phyloP scores from a whole-genome alignment of 2,888 invertebrate species.

The Buathra laborator region DNA sequence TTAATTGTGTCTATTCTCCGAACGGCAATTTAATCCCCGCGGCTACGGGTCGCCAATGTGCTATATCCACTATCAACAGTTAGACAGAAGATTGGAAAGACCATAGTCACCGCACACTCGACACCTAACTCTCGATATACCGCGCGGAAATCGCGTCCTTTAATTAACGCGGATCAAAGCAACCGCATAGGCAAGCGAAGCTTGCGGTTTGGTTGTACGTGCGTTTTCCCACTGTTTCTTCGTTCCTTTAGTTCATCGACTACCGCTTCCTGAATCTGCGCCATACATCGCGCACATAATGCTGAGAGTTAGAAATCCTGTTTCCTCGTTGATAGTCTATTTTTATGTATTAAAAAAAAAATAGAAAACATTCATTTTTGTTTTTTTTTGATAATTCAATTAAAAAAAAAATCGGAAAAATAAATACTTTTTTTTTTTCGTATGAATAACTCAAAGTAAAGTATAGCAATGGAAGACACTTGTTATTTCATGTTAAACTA shows the following conservation, averaged over 20 bases:
- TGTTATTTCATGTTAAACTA: no score
- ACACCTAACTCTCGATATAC: neutral
- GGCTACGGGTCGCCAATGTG: neutral
- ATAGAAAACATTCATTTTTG: no score
- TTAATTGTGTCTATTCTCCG: neutral
- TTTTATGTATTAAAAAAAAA: no score
- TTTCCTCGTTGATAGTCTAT: neutral
- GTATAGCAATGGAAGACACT: no score
- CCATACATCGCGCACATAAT: neutral
- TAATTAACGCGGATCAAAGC: constrained; percentile 75
- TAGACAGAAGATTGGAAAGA: constrained; percentile 6
- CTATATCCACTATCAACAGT: neutral
- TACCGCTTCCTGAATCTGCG: neutral
- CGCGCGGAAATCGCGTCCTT: constrained; percentile 69
- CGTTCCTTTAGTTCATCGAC: neutral
- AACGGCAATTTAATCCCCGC: neutral
- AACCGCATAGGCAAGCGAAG: constrained; percentile 17
- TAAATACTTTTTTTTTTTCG: no score
- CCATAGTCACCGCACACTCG: neutral
- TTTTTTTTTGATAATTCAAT: no score
- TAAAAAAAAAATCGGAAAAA: no score
- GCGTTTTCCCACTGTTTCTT: constrained; percentile 3
- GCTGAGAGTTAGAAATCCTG: neutral
- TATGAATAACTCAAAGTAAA: no score
- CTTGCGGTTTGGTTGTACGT: neutral